These are phyloP conservation scores for Rhabdomys dilectus DNA, from an alignment of 2,113 vertebrate genomes.

Conservation along the genomic window DNA sequence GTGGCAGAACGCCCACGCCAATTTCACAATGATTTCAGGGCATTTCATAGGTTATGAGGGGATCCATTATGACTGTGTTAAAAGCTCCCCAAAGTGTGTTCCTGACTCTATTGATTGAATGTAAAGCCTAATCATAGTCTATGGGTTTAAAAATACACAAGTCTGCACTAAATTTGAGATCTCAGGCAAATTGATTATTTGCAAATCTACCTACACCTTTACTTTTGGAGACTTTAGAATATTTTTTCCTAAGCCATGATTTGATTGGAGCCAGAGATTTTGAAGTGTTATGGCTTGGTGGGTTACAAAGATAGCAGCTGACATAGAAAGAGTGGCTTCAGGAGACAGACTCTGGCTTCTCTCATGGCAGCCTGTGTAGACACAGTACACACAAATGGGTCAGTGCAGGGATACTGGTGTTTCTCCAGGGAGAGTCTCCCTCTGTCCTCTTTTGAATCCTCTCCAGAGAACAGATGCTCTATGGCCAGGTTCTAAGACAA, in stretches of 20 bases:
- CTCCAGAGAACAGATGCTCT: constrained; percentile 51
- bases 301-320: constrained; percentile 69
- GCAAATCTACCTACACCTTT: constrained; percentile 70
- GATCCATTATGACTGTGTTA: constrained; percentile 44
- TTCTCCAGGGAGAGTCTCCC: constrained; percentile 13
- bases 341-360: constrained; percentile 75
- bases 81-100: constrained; percentile 50
- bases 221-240: constrained; percentile 67
- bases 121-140: constrained; percentile 69
- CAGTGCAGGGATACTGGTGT: neutral
- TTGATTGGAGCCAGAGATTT: constrained; percentile 74
- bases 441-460: neutral
- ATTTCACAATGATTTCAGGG: constrained; percentile 44
- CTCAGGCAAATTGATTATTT: neutral
- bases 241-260: constrained; percentile 51
- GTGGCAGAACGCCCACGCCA: constrained; percentile 58
- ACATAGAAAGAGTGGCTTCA: constrained; percentile 74
- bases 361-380: constrained; percentile 19
- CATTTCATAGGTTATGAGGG: constrained; percentile 35
- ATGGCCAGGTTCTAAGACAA: constrained; percentile 18
- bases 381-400: constrained; percentile 17
- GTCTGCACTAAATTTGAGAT: constrained; percentile 52
- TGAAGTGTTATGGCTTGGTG: constrained; percentile 62
- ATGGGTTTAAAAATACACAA: constrained; percentile 71
- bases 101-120: constrained; percentile 61